Evolutionary conservation across 2,797 vertebrate genomes (phyloP).

Genomic region (Ficedula albicollis): DNA sequence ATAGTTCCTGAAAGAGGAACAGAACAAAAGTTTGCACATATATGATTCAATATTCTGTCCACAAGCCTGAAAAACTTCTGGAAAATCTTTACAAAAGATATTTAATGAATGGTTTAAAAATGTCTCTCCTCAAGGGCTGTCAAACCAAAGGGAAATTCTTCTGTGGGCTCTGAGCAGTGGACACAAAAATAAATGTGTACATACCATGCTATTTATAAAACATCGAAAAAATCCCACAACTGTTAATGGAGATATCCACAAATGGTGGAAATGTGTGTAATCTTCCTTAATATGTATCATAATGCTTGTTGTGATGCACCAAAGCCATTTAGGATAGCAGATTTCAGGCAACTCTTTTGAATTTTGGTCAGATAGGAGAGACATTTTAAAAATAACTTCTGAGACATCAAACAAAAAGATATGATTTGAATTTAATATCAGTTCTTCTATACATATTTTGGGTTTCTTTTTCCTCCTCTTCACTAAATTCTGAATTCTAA

Average conservation of each 20-base stretch:
- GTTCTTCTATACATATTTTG: background rate
- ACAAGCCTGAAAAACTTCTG: background rate
- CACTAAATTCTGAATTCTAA: background rate
- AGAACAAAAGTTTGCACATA: background rate
- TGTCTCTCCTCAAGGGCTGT: background rate
- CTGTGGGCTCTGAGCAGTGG: background rate
- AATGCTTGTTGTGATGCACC: background rate
- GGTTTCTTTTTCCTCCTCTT: background rate
- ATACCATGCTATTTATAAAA: background rate
- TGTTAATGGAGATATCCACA: background rate
- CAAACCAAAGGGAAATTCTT: background rate
- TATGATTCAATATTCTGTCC: background rate
- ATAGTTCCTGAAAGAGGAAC: background rate
- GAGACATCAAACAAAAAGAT: background rate
- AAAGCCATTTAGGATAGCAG: background rate
- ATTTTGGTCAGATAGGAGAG: background rate
- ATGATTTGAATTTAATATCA: background rate
- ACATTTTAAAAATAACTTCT: background rate
- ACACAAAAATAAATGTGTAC: background rate
- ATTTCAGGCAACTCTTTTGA: background rate
- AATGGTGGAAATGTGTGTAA: background rate
- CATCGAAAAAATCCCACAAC: rapidly evolving
- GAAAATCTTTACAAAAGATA: background rate
- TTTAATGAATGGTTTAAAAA: background rate
- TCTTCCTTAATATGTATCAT: background rate